Conservation (phyloP, 2,797 vertebrate genomes). For the Silurus aristotelis region DNA sequence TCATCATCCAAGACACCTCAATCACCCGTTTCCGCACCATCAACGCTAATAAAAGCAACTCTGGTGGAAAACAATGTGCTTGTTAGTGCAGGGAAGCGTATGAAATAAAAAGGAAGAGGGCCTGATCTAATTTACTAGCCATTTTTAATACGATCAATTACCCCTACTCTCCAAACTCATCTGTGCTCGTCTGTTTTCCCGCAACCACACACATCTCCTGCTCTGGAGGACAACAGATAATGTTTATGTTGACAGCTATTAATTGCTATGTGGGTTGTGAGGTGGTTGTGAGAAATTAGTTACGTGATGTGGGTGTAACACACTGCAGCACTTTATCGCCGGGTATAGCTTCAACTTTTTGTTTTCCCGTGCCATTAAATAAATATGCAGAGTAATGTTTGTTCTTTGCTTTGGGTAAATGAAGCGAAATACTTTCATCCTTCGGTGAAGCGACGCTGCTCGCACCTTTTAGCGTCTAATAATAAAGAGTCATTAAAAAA, state of each 20-base stretch:
- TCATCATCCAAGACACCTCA: slow-evolving; percentile 51
- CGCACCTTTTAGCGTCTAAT: slow-evolving; percentile 4
- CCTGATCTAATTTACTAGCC: slow-evolving; percentile 67
- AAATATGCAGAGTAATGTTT: slow-evolving; percentile 57
- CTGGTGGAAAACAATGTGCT: slow-evolving; percentile 49
- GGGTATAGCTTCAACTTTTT: slow-evolving; percentile 53
- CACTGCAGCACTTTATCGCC: slow-evolving; percentile 29
- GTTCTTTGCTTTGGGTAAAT: slow-evolving; percentile 9
- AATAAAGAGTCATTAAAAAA: background rate
- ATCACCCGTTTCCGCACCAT: slow-evolving; percentile 51
- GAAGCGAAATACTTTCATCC: background rate
- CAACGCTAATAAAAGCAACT: slow-evolving; percentile 58
- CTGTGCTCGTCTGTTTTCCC: slow-evolving; percentile 52
- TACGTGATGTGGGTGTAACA: slow-evolving; percentile 70
- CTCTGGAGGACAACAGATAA: slow-evolving; percentile 53
- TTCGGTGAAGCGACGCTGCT: background rate
- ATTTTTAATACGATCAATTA: slow-evolving; percentile 68
- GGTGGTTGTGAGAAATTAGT: slow-evolving; percentile 67
- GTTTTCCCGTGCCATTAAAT: slow-evolving; percentile 58
- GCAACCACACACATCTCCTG: slow-evolving; percentile 42
- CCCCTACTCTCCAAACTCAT: slow-evolving; percentile 65
- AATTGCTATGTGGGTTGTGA: slow-evolving; percentile 74
- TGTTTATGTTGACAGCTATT: slow-evolving; percentile 73
- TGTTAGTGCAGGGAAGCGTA: slow-evolving; percentile 53
- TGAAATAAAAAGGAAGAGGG: slow-evolving; percentile 62